Evolutionary conservation across 2,888 invertebrate genomes (phyloP), one percentile per base, ranked within the genome.

Genomic region (Drosophila monieri): DNA sequence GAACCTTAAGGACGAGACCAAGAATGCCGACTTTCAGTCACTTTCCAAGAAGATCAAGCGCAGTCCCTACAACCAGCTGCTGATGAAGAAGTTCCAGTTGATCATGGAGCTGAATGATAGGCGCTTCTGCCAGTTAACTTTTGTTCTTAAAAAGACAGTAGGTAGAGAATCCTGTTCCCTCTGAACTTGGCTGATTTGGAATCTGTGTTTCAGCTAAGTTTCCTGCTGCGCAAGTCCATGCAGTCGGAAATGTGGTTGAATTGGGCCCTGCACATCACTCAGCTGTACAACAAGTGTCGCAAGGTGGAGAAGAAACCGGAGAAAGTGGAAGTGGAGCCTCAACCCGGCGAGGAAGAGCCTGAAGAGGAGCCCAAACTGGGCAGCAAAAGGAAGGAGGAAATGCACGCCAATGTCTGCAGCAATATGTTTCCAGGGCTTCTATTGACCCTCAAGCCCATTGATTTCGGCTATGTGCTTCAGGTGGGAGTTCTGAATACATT

Each of bases 391-490:
- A 88, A 88, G 56, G 77, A 83, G 58, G 78, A 77, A 57, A 76
- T 88, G 44, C 90, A 89, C 56, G 89, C 90, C 32, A 89, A 91
- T 74, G 89, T 95, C 30, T 95, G 95, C 89, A 95, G 95, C 81
- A 96, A 96, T 86, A 95, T 95, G 12, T 96, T 95, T 85, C 95
- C 97, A 0, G 93, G 93, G 58, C 92, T 95, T 53, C 92, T 95
- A 41, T 94, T 95, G 79, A 95, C 95, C 53, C 92, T 95, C 14
- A 94, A 95, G 89, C 94, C 94, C 74, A 93, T 97, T 25, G 95
- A 96, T 4, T 93, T 96, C 51, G 95, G 95, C 0, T 94, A 94
- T 89, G 93, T 97, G 66, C 92, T 97, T 23, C 96, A 96, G 93
- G 95, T 95, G 6, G 6, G 35, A 35, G 35, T n/a, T 2, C 10